A percentile compares a stretch with the other conserved stretches of the same genome.
phyloP scores from a whole-genome alignment of 2,113 vertebrate genomes.

The Irena cyanogastra region DNA sequence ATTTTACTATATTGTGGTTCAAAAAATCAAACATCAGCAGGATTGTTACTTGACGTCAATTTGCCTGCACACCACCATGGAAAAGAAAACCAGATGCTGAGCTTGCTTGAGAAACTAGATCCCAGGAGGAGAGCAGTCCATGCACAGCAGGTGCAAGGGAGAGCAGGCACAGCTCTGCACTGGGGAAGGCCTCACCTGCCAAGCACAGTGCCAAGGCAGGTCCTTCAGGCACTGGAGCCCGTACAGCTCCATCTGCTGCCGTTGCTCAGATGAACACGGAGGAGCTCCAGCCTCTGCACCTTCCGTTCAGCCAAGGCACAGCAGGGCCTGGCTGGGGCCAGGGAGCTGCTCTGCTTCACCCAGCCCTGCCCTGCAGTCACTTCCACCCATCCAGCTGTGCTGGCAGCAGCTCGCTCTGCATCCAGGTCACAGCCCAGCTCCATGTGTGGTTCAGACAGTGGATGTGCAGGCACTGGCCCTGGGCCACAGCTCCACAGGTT shows the following conservation, averaged over 20 bases:
- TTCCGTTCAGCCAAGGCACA: not conserved
- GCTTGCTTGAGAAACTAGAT: not conserved
- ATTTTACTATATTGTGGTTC: not conserved
- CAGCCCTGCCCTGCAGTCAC: not conserved
- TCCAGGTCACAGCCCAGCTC: not conserved
- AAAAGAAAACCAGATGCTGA: not conserved
- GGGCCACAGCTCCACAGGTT: not conserved
- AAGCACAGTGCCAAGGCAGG: not conserved
- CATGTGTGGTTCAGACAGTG: not conserved
- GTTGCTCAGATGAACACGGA: fast-evolving
- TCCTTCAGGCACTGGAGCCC: fast-evolving
- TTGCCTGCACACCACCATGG: fast-evolving
- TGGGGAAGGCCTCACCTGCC: not conserved
- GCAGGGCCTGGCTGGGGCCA: not conserved
- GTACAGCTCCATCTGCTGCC: fast-evolving
- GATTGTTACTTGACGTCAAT: fast-evolving
- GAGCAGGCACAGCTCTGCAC: not conserved
- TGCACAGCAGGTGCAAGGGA: not conserved
- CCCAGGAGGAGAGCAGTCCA: fast-evolving
- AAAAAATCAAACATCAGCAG: not conserved
- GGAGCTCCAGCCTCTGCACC: not conserved
- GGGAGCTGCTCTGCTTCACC: not conserved
- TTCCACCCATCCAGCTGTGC: not conserved
- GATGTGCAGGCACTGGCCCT: not conserved
- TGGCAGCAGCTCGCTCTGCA: not conserved